Conservation (phyloP, 2,797 vertebrate species). For the Emys orbicularis region DNA sequence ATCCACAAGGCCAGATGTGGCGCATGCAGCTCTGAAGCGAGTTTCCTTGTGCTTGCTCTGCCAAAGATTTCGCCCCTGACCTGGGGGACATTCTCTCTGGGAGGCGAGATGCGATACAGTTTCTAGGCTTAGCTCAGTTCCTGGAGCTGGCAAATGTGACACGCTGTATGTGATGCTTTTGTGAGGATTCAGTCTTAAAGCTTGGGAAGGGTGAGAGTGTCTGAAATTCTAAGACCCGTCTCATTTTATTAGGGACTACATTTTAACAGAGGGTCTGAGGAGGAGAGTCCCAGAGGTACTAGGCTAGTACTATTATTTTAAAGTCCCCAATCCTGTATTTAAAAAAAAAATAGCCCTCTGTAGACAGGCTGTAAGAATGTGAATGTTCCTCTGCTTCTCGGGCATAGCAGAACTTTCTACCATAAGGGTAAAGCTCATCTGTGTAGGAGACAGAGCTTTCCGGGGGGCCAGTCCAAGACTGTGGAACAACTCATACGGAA, state of each 20-base stretch:
- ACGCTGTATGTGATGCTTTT: slow-evolving; percentile 67
- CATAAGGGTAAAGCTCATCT: background rate
- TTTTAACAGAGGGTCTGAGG: background rate
- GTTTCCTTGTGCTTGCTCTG: slow-evolving; percentile 64
- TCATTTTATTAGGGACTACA: slow-evolving; percentile 11
- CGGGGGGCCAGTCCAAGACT: background rate
- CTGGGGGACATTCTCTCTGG: slow-evolving; percentile 72
- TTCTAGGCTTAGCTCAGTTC: slow-evolving; percentile 78
- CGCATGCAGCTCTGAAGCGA: slow-evolving; percentile 53
- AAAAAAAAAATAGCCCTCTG: background rate
- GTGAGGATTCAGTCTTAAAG: slow-evolving; percentile 71
- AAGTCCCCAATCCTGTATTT: background rate
- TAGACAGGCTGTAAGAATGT: background rate
- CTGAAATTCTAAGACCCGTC: slow-evolving; percentile 47
- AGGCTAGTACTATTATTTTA: background rate
- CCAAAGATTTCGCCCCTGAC: slow-evolving; percentile 70
- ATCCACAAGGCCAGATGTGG: slow-evolving; percentile 54
- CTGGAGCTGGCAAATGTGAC: slow-evolving; percentile 63
- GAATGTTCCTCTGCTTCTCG: background rate
- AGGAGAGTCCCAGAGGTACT: background rate
- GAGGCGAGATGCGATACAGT: slow-evolving; percentile 69
- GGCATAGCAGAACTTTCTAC: background rate
- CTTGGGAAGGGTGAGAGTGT: slow-evolving; percentile 54
- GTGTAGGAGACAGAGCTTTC: background rate
- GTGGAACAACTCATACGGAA: background rate